Evolutionary conservation across 2,113 vertebrate genomes (phyloP).

Genomic region (Acrocephalus arundinaceus): DNA sequence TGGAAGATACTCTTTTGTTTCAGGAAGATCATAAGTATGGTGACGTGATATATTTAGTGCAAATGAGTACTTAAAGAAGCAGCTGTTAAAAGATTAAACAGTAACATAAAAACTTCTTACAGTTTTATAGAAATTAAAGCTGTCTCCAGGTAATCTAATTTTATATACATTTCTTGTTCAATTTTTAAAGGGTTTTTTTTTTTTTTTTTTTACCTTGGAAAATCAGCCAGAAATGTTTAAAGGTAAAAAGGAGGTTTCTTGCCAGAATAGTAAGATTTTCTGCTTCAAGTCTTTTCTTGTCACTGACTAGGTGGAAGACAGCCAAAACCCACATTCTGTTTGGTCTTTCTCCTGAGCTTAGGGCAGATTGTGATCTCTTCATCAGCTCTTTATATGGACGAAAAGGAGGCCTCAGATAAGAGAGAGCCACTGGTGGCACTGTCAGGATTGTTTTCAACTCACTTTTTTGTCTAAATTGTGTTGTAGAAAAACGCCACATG

Average conservation of each 20-base stretch:
- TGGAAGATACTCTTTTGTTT: slow-evolving; percentile 53
- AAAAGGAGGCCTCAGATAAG: slow-evolving; percentile 18
- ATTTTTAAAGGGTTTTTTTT: neutral
- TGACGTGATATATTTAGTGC: slow-evolving; percentile 60
- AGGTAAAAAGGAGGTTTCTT: neutral
- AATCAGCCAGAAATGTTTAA: neutral
- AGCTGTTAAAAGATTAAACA: slow-evolving; percentile 59
- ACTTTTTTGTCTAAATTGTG: neutral
- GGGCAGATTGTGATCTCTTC: slow-evolving; percentile 46
- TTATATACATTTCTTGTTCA: slow-evolving; percentile 14
- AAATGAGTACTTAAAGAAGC: slow-evolving; percentile 55
- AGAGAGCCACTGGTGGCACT: neutral
- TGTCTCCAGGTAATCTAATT: slow-evolving; percentile 57
- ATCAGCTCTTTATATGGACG: slow-evolving; percentile 35
- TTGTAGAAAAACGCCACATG: neutral
- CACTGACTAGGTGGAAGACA: neutral
- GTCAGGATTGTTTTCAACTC: fast-evolving
- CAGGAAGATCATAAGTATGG: slow-evolving; percentile 49
- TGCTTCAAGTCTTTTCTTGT: slow-evolving; percentile 7
- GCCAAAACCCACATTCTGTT: slow-evolving; percentile 19
- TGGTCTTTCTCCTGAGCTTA: slow-evolving; percentile 54
- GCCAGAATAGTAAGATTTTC: neutral
- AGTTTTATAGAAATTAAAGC: slow-evolving; percentile 29
- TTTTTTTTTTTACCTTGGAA: neutral
- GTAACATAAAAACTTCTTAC: slow-evolving; percentile 19